A percentile compares a stretch with the other conserved stretches of the same genome.
Conservation (phyloP, 2,113 vertebrate species). For the Nibea albiflora region DNA sequence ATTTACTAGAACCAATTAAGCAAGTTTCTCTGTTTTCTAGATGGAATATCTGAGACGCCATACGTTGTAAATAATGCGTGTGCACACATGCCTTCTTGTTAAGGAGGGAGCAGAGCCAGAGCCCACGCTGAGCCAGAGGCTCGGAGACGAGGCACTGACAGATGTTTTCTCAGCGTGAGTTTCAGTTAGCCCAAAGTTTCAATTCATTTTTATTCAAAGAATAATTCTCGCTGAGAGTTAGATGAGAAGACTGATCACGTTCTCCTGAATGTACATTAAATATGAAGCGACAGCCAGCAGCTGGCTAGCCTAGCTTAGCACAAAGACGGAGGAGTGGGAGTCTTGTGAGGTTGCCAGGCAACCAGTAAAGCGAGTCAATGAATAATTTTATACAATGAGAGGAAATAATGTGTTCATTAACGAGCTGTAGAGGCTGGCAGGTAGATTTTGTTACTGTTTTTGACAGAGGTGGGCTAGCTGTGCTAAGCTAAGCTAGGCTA, state of each 20-base stretch:
- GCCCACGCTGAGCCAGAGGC: constrained; percentile 22
- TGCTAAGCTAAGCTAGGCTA: not conserved
- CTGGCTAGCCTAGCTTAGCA: not conserved
- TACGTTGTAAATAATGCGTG: constrained; percentile 11
- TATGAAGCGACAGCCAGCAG: not conserved
- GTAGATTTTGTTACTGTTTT: not conserved
- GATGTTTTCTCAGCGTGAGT: constrained; percentile 22
- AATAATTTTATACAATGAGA: not conserved
- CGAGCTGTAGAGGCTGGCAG: not conserved
- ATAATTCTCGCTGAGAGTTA: not conserved
- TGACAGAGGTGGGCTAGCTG: not conserved
- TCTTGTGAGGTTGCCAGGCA: constrained; percentile 9
- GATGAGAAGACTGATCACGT: not conserved
- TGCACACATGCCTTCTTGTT: constrained; percentile 29
- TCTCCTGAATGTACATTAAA: not conserved
- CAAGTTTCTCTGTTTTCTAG: constrained; percentile 5
- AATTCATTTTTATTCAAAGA: constrained; percentile 35
- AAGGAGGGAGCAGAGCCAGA: constrained; percentile 11
- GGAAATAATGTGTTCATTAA: not conserved
- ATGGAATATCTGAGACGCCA: not conserved
- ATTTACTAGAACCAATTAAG: constrained; percentile 29
- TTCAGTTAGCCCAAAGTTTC: not conserved
- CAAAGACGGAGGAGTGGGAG: not conserved
- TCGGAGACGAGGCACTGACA: constrained; percentile 15
- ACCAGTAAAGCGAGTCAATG: not conserved